These are phyloP conservation scores for Zophobas morio DNA, from an alignment of 1,140 invertebrate genomes.

Conservation along the genomic window DNA sequence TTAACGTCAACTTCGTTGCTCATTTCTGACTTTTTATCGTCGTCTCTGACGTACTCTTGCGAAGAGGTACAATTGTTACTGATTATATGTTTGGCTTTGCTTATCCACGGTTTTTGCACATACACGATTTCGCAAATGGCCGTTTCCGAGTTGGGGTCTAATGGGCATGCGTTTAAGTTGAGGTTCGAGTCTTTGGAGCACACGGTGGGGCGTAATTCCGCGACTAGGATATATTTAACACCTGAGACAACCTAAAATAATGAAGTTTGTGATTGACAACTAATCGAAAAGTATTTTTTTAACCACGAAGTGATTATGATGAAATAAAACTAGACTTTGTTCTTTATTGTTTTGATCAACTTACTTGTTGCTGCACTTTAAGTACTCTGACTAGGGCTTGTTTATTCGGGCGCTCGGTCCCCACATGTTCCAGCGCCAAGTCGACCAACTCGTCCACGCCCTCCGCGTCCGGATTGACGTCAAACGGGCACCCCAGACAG, in stretches of 20 bases:
- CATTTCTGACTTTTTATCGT: conserved; percentile 48
- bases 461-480: conserved; percentile 60
- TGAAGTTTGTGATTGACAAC: background rate
- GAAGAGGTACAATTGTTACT: conserved; percentile 64
- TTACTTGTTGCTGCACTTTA: conserved; percentile 62
- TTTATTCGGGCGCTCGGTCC: conserved; percentile 57
- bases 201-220: conserved; percentile 60
- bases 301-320: too few species aligned
- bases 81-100: conserved; percentile 62
- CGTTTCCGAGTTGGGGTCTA: conserved; percentile 50
- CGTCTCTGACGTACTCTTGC: conserved; percentile 59
- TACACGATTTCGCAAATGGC: conserved; percentile 62
- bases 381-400: conserved; percentile 58
- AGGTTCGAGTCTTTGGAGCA: conserved; percentile 55
- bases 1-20: conserved; percentile 56
- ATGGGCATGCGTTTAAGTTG: conserved; percentile 45
- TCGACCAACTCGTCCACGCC: conserved; percentile 60
- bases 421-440: conserved; percentile 60
- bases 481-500: conserved; percentile 61
- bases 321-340: background rate
- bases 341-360: background rate
- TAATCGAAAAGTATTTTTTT: too few species aligned
- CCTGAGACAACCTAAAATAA: conserved; percentile 62
- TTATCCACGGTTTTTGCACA: conserved; percentile 64
- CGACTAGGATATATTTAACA: conserved; percentile 62